Percentiles rank a stretch among this genome's conserved stretches.
These are phyloP conservation scores for Automeris io DNA, from an alignment of 2,888 invertebrate genomes.

Conservation along the genomic window DNA sequence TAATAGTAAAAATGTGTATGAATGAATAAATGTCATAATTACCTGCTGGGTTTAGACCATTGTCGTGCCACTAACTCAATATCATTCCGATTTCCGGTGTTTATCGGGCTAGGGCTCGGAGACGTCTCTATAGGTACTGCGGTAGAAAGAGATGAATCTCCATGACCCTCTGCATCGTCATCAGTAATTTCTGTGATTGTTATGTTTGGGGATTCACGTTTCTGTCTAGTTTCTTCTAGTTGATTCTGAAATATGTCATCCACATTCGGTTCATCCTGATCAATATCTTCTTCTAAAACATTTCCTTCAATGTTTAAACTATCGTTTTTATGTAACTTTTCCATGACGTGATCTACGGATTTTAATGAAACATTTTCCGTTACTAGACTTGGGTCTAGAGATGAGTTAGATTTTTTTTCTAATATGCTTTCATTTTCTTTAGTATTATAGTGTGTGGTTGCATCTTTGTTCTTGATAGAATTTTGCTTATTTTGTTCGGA, in stretches of 20 bases:
- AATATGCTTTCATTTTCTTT: constrained; percentile 64
- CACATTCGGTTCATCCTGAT: constrained; percentile 59
- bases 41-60: constrained; percentile 74
- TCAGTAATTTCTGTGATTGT: constrained; percentile 70
- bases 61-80: constrained; percentile 41
- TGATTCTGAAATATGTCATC: constrained; percentile 66
- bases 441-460: constrained; percentile 44
- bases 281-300: constrained; percentile 56
- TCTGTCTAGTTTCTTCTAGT: constrained; percentile 46
- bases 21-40: constrained; percentile 29
- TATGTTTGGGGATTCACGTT: constrained; percentile 61
- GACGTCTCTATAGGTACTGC: constrained; percentile 58
- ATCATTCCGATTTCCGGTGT: constrained; percentile 37
- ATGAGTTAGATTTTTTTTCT: constrained; percentile 64
- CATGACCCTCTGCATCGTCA: constrained; percentile 43
- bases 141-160: constrained; percentile 34
- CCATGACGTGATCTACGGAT: constrained; percentile 61
- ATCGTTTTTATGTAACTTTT: constrained; percentile 55
- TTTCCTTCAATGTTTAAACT: constrained; percentile 52
- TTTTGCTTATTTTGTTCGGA: constrained; percentile 48
- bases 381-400: constrained; percentile 67
- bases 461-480: constrained; percentile 36
- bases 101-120: constrained; percentile 59
- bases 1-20: constrained; percentile 18
- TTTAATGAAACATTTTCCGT: constrained; percentile 52